Conservation (phyloP, 1,140 invertebrate genomes). For the Cherax quadricarinatus region DNA sequence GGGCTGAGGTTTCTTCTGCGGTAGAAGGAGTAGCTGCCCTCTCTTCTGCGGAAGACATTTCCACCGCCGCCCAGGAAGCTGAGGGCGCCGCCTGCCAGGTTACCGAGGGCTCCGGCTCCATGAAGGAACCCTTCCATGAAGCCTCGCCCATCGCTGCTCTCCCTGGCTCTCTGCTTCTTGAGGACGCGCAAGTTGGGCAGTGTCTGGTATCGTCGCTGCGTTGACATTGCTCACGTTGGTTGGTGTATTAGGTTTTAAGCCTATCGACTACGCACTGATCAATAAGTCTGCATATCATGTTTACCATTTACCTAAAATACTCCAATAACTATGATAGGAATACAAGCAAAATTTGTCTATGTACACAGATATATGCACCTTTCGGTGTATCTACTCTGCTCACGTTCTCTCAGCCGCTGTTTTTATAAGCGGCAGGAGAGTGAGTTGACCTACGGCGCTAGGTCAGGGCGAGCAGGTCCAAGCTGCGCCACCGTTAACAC, state of each 20-base stretch:
- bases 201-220: constrained; percentile 52
- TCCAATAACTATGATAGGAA: too few species aligned
- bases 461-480: constrained; percentile 45
- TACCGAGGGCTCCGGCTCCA: constrained; percentile 40
- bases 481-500: constrained; percentile 27
- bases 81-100: constrained; percentile 29
- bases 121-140: constrained; percentile 45
- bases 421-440: neutral
- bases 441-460: constrained; percentile 26
- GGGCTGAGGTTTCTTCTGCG: constrained; percentile 27
- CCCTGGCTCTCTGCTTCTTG: constrained; percentile 43
- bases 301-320: too few species aligned
- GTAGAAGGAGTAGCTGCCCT: constrained; percentile 59
- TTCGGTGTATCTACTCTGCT: constrained; percentile 38
- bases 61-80: constrained; percentile 46
- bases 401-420: constrained; percentile 13
- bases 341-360: too few species aligned
- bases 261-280: too few species aligned
- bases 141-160: constrained; percentile 32
- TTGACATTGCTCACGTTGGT: constrained; percentile 38
- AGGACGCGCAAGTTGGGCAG: constrained; percentile 56
- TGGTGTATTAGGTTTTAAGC: too few species aligned
- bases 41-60: constrained; percentile 30
- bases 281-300: too few species aligned
- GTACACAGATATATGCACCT: too few species aligned